A percentile compares a stretch with the other conserved stretches of the same genome.
phyloP scores from a whole-genome alignment of 92 coral and sea anemone genomes.

The Metridium senile region DNA sequence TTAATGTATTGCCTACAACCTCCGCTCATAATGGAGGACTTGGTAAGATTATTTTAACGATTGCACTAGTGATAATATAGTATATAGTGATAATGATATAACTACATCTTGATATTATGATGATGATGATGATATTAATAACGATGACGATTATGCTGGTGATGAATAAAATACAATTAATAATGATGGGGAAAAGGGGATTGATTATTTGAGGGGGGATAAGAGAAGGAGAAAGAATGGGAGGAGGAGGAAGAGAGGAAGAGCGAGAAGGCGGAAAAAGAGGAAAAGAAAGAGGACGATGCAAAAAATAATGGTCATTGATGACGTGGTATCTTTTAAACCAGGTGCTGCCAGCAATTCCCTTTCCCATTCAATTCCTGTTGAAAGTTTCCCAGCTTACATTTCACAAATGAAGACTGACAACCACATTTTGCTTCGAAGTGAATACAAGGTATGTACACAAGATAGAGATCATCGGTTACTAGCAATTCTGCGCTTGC shows the following conservation, averaged over 20 bases:
- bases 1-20: background rate
- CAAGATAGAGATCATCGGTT: background rate
- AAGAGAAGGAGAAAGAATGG: too few relatives aligned
- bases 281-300: background rate
- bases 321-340: background rate
- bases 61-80: too few relatives aligned
- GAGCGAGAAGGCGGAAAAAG: too few relatives aligned
- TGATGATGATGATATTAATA: too few relatives aligned
- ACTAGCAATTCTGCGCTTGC: background rate
- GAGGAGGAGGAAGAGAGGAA: too few relatives aligned
- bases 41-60: too few relatives aligned
- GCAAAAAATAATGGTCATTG: background rate
- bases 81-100: too few relatives aligned
- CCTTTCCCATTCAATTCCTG: background rate
- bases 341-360: background rate
- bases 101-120: too few relatives aligned
- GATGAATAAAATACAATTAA: too few relatives aligned
- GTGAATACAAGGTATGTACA: background rate
- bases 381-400: background rate
- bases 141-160: too few relatives aligned
- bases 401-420: background rate
- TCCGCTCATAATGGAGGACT: background rate
- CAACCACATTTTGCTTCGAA: background rate
- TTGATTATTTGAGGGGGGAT: too few relatives aligned
- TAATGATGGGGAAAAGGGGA: too few relatives aligned